Evolutionary conservation across 1,140 invertebrate genomes (phyloP).

Genomic region (Penaeus indicus): DNA sequence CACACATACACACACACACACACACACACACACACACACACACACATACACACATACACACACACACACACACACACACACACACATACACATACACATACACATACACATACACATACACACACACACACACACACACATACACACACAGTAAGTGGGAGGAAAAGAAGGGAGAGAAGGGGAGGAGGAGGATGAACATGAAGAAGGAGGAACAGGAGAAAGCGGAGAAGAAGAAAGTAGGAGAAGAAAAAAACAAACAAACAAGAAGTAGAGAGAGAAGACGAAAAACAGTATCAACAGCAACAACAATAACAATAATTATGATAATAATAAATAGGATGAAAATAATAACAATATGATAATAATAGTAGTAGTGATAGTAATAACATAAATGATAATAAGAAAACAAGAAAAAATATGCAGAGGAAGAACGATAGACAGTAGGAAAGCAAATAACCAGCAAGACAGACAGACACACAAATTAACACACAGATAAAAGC

Average conservation of each 20-base stretch:
- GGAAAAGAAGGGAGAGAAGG: not conserved
- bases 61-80: not conserved
- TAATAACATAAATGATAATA: too few species aligned
- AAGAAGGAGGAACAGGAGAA: not conserved
- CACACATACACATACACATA: not conserved
- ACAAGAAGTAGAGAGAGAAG: not conserved
- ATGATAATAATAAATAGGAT: too few species aligned
- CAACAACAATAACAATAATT: too few species aligned
- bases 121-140: not conserved
- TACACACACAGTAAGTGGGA: conserved; percentile 8
- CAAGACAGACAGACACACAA: too few species aligned
- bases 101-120: not conserved
- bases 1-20: conserved; percentile 11
- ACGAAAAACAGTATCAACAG: not conserved
- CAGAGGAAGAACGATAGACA: too few species aligned
- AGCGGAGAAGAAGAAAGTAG: too few species aligned
- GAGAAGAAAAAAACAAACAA: not conserved
- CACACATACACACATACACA: too few species aligned
- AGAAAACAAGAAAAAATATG: too few species aligned
- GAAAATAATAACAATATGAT: too few species aligned
- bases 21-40: not conserved
- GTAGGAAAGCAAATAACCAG: too few species aligned
- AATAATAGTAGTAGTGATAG: too few species aligned
- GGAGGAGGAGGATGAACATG: conserved; percentile 9
- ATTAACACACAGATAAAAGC: too few species aligned